phyloP scores from a whole-genome alignment of 2,113 vertebrate genomes.

The Dendrocopos noguchii region DNA sequence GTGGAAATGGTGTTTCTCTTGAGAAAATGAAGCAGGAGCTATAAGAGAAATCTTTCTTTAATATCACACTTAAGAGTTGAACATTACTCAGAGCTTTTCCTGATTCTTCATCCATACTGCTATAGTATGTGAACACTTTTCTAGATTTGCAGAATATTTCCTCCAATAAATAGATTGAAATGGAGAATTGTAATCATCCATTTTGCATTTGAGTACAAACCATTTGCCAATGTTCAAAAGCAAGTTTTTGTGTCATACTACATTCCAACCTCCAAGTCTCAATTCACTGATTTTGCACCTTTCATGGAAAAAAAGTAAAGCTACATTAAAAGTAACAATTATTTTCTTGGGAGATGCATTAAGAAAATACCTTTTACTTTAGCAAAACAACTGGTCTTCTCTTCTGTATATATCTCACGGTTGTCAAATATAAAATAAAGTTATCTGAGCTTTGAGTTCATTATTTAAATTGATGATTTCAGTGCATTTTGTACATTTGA shows the following conservation, averaged over 20 bases:
- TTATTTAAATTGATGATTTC: not conserved
- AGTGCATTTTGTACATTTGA: not conserved
- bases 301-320: not conserved
- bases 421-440: not conserved
- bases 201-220: not conserved
- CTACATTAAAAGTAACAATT: not conserved
- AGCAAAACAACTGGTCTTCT: not conserved
- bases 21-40: not conserved
- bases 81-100: fast-evolving
- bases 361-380: not conserved
- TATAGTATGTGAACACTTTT: not conserved
- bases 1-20: not conserved
- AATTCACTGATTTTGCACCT: not conserved
- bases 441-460: not conserved
- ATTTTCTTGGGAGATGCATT: not conserved
- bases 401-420: not conserved
- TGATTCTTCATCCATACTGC: not conserved
- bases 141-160: not conserved
- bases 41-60: not conserved
- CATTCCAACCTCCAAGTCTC: not conserved
- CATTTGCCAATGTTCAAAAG: not conserved
- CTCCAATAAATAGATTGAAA: not conserved
- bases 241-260: not conserved
- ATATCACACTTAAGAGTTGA: not conserved
- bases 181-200: not conserved